Base-by-base conservation (phyloP, 2,888 invertebrate species). In the Acanthosepion esculentum region DNA sequence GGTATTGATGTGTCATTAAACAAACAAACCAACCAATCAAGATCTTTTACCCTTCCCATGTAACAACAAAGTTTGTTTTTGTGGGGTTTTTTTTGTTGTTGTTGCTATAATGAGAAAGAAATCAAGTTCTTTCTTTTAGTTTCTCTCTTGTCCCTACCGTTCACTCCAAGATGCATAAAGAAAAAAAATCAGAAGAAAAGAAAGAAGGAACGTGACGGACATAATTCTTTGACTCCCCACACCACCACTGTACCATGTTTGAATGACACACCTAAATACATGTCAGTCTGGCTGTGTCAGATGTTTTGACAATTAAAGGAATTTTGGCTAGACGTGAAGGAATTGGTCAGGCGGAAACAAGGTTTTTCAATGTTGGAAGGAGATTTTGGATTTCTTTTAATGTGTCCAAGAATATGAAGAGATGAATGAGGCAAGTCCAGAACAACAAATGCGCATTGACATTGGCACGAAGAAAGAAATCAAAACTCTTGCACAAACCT, bases 261-360 rank as follows among this genome's bases (percentile, higher is more conserved):
- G 78, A 78, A 12, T 29, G 78, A n/a, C 78, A 78, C 78, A 8
- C 78, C 78, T 78, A 78, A n/a, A 78, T 78, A 78, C 78, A n/a
- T 78, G n/a, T 78, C n/a, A 78, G 78, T 78, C n/a, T 78, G 78
- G n/a, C 78, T n/a, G 78, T n/a, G 78, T 10, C 78, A 78, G 78
- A 78, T 78, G 78, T 78, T 78, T 78, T 78, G 78, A 78, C 78
- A n/a, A 59, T 59, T 59, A 59, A 78, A 78, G n/a, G 78, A 78
- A 78, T 78, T n/a, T 15, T 78, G 78, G 15, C 78, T 78, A 78
- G 78, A 78, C 78, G 8, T 78, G n/a, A n/a, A 78, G 29, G 78
- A n/a, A 78, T 78, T 78, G 78, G 78, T 78, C 78, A 78, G 78
- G 78, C n/a, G n/a, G 78, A 78, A 78, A 78, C 2, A 15, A n/a